These are phyloP conservation scores for Pseudomyrmex sp. DNA, from an alignment of 1,140 invertebrate species.

Conservation along the genomic window DNA sequence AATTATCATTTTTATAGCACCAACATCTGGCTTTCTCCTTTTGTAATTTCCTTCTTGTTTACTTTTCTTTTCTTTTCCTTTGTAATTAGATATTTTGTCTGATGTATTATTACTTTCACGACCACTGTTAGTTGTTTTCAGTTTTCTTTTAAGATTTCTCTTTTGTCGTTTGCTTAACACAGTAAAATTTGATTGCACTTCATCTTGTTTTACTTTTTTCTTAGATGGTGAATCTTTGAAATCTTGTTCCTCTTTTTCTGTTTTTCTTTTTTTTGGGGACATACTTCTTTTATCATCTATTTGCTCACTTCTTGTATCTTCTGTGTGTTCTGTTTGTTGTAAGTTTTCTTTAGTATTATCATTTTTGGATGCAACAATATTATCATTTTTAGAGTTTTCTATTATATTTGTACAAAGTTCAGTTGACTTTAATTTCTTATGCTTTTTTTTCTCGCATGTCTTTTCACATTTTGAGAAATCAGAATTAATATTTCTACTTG, in stretches of 20 bases:
- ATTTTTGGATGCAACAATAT: slow-evolving; percentile 25
- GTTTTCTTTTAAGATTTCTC: slow-evolving; percentile 69
- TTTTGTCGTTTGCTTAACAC: slow-evolving; percentile 79
- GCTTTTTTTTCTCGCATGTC: slow-evolving; percentile 54
- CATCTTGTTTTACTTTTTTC: slow-evolving; percentile 45
- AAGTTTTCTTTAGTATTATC: neutral
- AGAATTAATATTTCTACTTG: slow-evolving; percentile 59
- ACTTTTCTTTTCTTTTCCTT: slow-evolving; percentile 60
- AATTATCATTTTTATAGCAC: slow-evolving; percentile 85
- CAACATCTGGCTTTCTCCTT: slow-evolving; percentile 85
- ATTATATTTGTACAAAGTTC: slow-evolving; percentile 59
- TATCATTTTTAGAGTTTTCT: slow-evolving; percentile 52
- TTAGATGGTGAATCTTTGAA: neutral
- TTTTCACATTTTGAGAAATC: slow-evolving; percentile 80
- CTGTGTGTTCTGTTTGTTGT: slow-evolving; percentile 4
- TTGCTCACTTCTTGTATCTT: neutral
- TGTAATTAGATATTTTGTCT: slow-evolving; percentile 26
- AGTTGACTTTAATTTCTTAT: slow-evolving; percentile 67
- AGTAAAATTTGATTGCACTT: slow-evolving; percentile 44
- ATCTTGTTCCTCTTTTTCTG: neutral
- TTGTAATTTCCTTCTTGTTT: slow-evolving; percentile 71
- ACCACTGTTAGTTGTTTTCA: neutral
- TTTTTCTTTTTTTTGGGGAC: slow-evolving; percentile 55
- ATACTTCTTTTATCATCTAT: slow-evolving; percentile 42
- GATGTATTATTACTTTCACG: neutral